phyloP scores from a whole-genome alignment of 2,888 invertebrate genomes.

The Listrodromus nycthemerus region DNA sequence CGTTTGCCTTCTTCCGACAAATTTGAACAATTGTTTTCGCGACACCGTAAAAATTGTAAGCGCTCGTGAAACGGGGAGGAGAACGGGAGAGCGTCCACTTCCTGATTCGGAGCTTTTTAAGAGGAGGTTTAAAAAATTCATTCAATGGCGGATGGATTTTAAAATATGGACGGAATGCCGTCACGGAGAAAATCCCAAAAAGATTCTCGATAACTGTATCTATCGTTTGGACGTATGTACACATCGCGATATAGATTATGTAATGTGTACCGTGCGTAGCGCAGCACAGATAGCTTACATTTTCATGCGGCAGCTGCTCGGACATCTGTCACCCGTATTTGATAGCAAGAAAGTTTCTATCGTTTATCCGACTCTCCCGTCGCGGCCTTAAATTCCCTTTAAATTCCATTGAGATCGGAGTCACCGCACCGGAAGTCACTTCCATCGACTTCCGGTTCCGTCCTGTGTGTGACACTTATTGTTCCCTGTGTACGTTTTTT shows the following conservation, averaged over 20 bases:
- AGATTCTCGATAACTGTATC: slow-evolving; percentile 47
- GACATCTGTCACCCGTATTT: slow-evolving; percentile 77
- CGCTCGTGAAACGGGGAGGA: background rate
- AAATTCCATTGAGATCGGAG: slow-evolving; percentile 1
- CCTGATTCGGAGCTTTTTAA: background rate
- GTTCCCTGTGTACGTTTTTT: background rate
- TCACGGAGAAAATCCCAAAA: slow-evolving; percentile 42
- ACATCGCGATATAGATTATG: background rate
- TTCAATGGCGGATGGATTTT: background rate
- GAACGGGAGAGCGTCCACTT: background rate
- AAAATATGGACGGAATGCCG: slow-evolving; percentile 20
- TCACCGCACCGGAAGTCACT: background rate
- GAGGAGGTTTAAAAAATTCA: background rate
- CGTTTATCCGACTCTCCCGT: slow-evolving; percentile 19
- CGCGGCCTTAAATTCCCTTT: slow-evolving; percentile 26
- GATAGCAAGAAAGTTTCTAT: slow-evolving; percentile 66
- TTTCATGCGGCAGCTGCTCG: slow-evolving; percentile 77
- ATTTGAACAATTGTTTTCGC: slow-evolving; percentile 75
- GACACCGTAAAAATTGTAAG: slow-evolving; percentile 70
- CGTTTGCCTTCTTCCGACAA: slow-evolving; percentile 69
- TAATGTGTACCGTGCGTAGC: slow-evolving; percentile 16
- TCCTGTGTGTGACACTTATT: background rate
- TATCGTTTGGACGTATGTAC: slow-evolving; percentile 8
- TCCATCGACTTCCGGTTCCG: background rate
- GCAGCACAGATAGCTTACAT: slow-evolving; percentile 46